Conservation (phyloP, 2,888 invertebrate genomes). For the Meteorus cinctellus region DNA sequence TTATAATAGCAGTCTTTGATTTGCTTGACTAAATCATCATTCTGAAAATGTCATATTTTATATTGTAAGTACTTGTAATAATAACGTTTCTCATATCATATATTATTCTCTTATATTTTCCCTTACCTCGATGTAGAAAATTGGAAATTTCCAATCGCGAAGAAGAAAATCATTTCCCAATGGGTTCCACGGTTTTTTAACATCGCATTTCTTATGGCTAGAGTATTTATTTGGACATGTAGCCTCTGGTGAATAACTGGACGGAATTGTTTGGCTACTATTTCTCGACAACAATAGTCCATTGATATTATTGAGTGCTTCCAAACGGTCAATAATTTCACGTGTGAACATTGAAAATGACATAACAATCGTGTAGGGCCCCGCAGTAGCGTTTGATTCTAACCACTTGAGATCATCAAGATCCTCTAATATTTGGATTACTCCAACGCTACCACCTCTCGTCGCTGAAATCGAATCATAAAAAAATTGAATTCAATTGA, state of each 20-base stretch:
- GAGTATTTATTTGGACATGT: slow-evolving; percentile 89
- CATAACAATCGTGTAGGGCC: slow-evolving; percentile 87
- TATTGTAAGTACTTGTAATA: slow-evolving; percentile 2
- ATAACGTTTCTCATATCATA: not conserved
- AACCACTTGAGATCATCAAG: slow-evolving; percentile 84
- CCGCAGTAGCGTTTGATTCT: slow-evolving; percentile 81
- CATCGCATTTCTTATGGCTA: slow-evolving; percentile 74
- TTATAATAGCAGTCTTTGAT: slow-evolving; percentile 75
- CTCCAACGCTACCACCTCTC: slow-evolving; percentile 87
- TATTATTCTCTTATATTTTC: not conserved
- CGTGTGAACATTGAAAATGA: slow-evolving; percentile 79
- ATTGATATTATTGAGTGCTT: slow-evolving; percentile 76
- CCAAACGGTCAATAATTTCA: slow-evolving; percentile 75
- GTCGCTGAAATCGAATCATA: slow-evolving; percentile 76
- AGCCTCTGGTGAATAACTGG: slow-evolving; percentile 77
- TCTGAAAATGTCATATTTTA: slow-evolving; percentile 54
- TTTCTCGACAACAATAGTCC: slow-evolving; percentile 80
- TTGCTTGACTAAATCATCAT: slow-evolving; percentile 62
- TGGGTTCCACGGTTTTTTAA: slow-evolving; percentile 83
- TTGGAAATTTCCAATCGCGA: slow-evolving; percentile 90
- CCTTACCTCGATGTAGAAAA: slow-evolving; percentile 80
- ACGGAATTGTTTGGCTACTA: slow-evolving; percentile 64
- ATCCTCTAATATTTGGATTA: slow-evolving; percentile 83
- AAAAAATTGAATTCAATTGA: not conserved
- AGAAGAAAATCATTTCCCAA: slow-evolving; percentile 84